Evolutionary conservation across 2,113 vertebrate species (phyloP), one percentile per base, ranked within the genome.

Genomic region (Catagonus wagneri): DNA sequence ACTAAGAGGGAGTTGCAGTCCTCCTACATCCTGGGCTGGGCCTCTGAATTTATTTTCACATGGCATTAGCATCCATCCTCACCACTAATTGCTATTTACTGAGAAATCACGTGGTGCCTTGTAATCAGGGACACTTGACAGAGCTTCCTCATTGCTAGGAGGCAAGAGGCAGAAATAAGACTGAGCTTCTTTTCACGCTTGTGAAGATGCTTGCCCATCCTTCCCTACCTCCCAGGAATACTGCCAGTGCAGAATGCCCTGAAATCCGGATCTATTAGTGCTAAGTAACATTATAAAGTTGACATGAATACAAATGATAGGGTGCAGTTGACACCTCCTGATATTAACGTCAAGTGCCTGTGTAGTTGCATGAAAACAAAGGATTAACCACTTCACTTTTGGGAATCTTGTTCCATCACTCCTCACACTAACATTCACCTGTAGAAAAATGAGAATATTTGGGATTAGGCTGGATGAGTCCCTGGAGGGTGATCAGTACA

Each of bases 71-170:
- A 34, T 84, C 89, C 60, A 25, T 84, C n/a, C 0, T 93, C 86
- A 93, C 80, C 76, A 66, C 81, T 94, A 94, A 97, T 89, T 96
- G 94, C 76, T 95, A 7, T 83, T 97, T 94, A 93, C 92, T 71
- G 69, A 90, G 54, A 7, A 79, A 69, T 75, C 68, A 52, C 20
- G 27, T 1, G 52, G 34, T 23, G 27, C 6, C 0, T 0, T 65
- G 14, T 44, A 60, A 81, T 93, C 71, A 95, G 79, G 96, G 80
- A 75, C 80, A 76, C 93, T 88, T 81, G 75, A 90, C 13, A 60
- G 32, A 90, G 54, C 80, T 90, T 58, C 52, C 29, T 60, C 34
- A 80, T 63, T 27, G 32, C n/a, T 19, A 78, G 68, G 39, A 96
- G 34, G 83, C 92, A 71, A 36, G 32, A 83, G 71, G 39, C 69